Evolutionary conservation across 1,140 invertebrate genomes (phyloP).

Genomic region (Rhyzopertha dominica): DNA sequence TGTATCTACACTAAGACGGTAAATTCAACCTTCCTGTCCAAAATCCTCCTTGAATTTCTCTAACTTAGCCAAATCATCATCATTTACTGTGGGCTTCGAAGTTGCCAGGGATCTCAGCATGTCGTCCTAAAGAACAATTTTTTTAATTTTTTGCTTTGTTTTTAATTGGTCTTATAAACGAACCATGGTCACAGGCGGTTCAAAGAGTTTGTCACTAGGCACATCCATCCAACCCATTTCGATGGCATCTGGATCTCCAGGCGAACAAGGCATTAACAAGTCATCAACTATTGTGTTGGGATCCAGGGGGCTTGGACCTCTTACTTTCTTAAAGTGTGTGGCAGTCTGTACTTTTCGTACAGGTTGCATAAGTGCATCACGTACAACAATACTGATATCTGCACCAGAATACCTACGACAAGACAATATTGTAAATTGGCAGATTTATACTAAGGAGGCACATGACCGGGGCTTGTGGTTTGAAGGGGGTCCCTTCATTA

Average conservation of each 20-base stretch:
- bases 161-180: too few species aligned
- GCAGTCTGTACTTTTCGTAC: constrained; percentile 97
- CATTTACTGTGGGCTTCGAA: constrained; percentile 97
- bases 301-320: constrained; percentile 81
- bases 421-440: constrained; percentile 11
- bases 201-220: constrained; percentile 90
- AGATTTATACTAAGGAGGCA: background rate
- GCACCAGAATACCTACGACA: constrained; percentile 85
- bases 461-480: too few species aligned
- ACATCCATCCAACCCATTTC: constrained; percentile 99
- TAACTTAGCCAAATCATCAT: constrained; percentile 90
- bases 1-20: too few species aligned
- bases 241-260: constrained; percentile 85
- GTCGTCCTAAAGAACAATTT: constrained; percentile 69
- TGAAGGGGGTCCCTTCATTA: too few species aligned
- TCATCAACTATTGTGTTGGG: constrained; percentile 81
- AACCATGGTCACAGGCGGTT: constrained; percentile 94
- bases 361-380: constrained; percentile 98
- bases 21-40: constrained; percentile 89
- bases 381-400: constrained; percentile 96
- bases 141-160: too few species aligned
- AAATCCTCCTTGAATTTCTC: constrained; percentile 97
- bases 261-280: constrained; percentile 93
- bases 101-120: constrained; percentile 88
- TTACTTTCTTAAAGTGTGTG: constrained; percentile 88